phyloP scores from a whole-genome alignment of 2,113 vertebrate genomes.

The Tinamus guttatus region DNA sequence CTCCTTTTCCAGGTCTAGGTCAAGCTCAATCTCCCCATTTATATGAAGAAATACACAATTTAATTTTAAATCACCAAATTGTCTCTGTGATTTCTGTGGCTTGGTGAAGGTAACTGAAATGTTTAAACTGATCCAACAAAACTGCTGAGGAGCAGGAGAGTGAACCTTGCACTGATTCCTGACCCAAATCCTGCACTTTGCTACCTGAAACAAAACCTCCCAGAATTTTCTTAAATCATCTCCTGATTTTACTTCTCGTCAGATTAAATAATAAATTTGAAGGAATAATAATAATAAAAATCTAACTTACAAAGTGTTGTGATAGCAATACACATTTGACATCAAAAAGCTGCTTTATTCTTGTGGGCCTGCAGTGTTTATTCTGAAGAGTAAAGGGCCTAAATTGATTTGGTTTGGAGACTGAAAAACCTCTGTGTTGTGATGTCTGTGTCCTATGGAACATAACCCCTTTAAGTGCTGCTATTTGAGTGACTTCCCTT shows the following conservation, averaged over 20 bases:
- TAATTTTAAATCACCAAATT: fast-evolving
- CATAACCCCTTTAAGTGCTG: too few relatives aligned
- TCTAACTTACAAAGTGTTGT: neutral
- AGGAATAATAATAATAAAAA: neutral
- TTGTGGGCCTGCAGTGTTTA: neutral
- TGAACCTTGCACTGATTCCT: neutral
- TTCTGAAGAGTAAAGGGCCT: neutral
- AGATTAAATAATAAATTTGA: neutral
- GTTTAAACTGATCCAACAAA: neutral
- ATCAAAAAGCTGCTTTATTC: neutral
- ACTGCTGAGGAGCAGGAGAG: neutral
- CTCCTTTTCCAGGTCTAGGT: fast-evolving
- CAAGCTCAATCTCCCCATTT: fast-evolving
- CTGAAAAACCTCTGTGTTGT: neutral
- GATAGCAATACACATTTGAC: neutral
- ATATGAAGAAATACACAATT: fast-evolving
- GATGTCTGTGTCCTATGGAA: fast-evolving
- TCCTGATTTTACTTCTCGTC: fast-evolving
- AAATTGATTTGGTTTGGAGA: neutral
- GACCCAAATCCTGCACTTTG: neutral
- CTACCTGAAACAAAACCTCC: neutral
- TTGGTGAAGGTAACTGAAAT: fast-evolving
- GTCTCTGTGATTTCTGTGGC: fast-evolving
- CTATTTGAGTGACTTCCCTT: neutral
- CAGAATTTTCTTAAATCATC: neutral